phyloP scores from a whole-genome alignment of 2,888 invertebrate genomes.

The Drosophila neutralis region DNA sequence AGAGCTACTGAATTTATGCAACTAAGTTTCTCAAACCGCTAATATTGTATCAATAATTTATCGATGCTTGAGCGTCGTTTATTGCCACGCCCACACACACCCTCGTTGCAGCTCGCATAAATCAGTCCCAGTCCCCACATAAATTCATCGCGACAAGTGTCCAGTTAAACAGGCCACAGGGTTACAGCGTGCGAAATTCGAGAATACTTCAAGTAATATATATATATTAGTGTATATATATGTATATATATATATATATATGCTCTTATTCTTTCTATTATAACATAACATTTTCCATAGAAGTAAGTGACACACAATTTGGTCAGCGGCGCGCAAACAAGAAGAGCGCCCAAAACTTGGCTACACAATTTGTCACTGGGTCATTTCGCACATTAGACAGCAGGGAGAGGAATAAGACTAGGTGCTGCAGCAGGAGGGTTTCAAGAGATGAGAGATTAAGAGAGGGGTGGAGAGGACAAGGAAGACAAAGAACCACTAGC shows the following conservation, averaged over 20 bases:
- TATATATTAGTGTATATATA: constrained; percentile 6
- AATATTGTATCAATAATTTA: constrained; percentile 70
- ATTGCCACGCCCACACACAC: constrained; percentile 50
- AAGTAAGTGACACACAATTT: constrained; percentile 27
- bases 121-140: constrained; percentile 59
- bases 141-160: constrained; percentile 67
- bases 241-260: constrained; percentile 25
- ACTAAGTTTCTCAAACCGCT: constrained; percentile 16
- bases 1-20: constrained; percentile 35
- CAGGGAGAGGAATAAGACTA: constrained; percentile 9
- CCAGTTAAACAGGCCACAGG: constrained; percentile 43
- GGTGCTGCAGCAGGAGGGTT: constrained; percentile 1
- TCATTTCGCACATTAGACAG: constrained; percentile 66
- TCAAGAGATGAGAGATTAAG: background rate
- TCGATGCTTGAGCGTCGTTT: constrained; percentile 48
- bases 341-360: constrained; percentile 54
- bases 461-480: too few relatives aligned
- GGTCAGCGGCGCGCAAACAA: constrained; percentile 32
- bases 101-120: constrained; percentile 42
- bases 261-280: constrained; percentile 1
- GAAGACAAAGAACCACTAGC: background rate
- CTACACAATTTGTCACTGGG: constrained; percentile 71
- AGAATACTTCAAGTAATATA: constrained; percentile 25
- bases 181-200: constrained; percentile 30
- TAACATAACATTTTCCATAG: constrained; percentile 6